Conservation (phyloP, 2,113 vertebrate genomes). For the Micromys minutus region DNA sequence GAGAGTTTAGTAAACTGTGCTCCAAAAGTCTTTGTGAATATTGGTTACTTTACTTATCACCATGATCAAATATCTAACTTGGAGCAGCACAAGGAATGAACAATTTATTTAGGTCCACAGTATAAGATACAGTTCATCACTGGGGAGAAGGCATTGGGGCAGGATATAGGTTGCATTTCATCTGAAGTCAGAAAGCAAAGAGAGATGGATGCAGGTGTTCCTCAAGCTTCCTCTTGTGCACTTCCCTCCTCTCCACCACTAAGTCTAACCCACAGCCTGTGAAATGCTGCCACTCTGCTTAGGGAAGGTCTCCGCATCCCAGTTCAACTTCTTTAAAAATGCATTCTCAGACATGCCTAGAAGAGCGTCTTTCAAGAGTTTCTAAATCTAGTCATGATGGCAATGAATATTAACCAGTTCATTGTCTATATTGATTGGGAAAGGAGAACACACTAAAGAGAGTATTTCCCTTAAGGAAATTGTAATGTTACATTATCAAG, state of each 20-base stretch:
- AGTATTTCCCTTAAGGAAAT: neutral
- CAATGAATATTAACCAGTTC: neutral
- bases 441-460: neutral
- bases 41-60: neutral
- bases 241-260: rapidly evolving
- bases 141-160: neutral
- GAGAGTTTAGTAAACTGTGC: neutral
- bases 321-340: neutral
- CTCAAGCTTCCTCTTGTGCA: neutral
- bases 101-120: neutral
- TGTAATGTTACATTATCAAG: neutral
- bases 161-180: neutral
- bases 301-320: neutral
- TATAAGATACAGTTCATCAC: too few species aligned
- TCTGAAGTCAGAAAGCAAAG: neutral
- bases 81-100: neutral
- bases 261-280: neutral
- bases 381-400: neutral
- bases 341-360: neutral
- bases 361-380: too few species aligned
- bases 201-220: neutral
- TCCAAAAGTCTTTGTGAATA: neutral
- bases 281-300: neutral
- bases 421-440: rapidly evolving
- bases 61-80: neutral